Conservation (phyloP, 2,888 invertebrate genomes). For the Diadegma fenestrale region DNA sequence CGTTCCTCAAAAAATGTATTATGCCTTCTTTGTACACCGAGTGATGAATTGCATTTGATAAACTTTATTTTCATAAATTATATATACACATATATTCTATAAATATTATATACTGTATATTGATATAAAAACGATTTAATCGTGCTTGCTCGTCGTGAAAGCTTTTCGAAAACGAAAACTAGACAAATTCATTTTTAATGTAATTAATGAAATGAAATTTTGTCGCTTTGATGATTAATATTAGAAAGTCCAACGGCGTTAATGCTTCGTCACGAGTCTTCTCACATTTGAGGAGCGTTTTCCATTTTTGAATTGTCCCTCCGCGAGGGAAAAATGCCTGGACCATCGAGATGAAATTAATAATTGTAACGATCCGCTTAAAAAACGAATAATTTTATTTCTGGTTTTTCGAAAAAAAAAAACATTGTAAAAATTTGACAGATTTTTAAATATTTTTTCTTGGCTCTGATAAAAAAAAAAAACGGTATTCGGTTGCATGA, state of each 20-base stretch:
- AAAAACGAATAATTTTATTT: slow-evolving; percentile 26
- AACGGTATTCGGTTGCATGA: neutral
- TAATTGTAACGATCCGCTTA: slow-evolving; percentile 24
- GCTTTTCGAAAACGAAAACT: slow-evolving; percentile 40
- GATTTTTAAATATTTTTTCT: too few species aligned
- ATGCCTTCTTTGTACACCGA: slow-evolving; percentile 62
- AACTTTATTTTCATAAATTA: slow-evolving; percentile 67
- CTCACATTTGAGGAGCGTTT: slow-evolving; percentile 24
- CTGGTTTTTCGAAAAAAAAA: slow-evolving; percentile 11
- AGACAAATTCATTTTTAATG: neutral
- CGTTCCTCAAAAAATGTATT: slow-evolving; percentile 59
- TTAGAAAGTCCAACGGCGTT: slow-evolving; percentile 17
- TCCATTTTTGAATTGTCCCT: slow-evolving; percentile 52
- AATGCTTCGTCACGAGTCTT: slow-evolving; percentile 39
- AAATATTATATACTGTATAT: slow-evolving; percentile 48
- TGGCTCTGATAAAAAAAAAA: neutral
- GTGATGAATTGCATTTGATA: slow-evolving; percentile 67
- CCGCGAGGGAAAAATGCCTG: slow-evolving; percentile 48
- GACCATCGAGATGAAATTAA: slow-evolving; percentile 31
- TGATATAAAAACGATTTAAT: slow-evolving; percentile 46
- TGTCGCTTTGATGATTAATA: slow-evolving; percentile 54
- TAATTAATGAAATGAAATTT: neutral
- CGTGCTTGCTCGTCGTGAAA: slow-evolving; percentile 51
- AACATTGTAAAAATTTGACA: neutral
- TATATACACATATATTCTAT: slow-evolving; percentile 47